Evolutionary conservation across 2,888 invertebrate species (phyloP).

Genomic region (Aspidiotus destructor): DNA sequence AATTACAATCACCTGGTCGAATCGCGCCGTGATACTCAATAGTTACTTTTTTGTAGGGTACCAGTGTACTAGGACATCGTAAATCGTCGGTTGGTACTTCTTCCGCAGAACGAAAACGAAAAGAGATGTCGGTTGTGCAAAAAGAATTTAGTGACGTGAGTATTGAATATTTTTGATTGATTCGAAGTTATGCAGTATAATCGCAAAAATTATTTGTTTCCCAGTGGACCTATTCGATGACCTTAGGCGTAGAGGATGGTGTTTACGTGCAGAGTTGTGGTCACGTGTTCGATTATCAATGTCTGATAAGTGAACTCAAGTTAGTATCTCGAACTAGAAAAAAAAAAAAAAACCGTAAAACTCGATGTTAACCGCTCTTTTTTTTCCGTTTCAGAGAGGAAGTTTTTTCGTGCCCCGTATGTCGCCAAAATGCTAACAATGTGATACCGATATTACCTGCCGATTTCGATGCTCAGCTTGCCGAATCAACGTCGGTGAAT

Average conservation of each 20-base stretch:
- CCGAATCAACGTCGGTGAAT: no score
- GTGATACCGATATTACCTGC: constrained; percentile 58
- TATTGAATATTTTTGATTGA: neutral
- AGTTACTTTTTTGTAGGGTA: constrained; percentile 46
- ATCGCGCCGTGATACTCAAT: neutral
- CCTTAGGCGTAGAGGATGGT: constrained; percentile 57
- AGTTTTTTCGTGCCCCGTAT: constrained; percentile 90
- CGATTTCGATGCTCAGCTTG: neutral
- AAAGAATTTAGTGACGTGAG: neutral
- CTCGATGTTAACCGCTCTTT: no score
- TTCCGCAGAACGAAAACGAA: neutral
- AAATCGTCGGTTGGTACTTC: constrained; percentile 36
- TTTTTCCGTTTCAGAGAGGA: constrained; percentile 47
- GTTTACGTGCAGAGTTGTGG: constrained; percentile 93
- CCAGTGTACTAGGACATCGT: constrained; percentile 76
- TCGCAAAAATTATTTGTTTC: constrained; percentile 38
- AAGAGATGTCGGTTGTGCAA: neutral
- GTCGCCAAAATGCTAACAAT: constrained; percentile 84
- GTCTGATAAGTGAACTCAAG: constrained; percentile 58
- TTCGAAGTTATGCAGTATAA: neutral
- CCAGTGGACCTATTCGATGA: neutral
- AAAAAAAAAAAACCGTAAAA: no score
- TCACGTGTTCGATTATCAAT: constrained; percentile 90
- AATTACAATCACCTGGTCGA: neutral
- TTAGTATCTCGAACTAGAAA: neutral